These are phyloP conservation scores for Tychaedon coryphoeus DNA, from an alignment of 2,113 vertebrate genomes.

Conservation along the genomic window DNA sequence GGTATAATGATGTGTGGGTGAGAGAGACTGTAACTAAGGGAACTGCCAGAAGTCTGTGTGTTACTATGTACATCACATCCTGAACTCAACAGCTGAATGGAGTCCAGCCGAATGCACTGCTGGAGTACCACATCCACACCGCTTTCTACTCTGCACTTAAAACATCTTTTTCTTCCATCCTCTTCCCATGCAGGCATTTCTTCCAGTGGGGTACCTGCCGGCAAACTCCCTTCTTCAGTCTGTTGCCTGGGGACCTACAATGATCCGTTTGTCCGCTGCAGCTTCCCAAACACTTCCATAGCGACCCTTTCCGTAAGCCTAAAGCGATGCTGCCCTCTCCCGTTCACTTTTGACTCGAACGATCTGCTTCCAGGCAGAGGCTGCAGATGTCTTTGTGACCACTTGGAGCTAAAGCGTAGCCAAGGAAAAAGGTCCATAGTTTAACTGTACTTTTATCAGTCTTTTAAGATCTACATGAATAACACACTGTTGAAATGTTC, in stretches of 20 bases:
- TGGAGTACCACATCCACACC: not conserved
- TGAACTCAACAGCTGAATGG: not conserved
- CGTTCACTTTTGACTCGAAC: not conserved
- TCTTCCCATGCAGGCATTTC: not conserved
- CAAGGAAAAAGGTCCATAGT: not conserved
- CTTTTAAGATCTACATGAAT: not conserved
- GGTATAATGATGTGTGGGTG: not conserved
- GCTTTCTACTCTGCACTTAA: not conserved
- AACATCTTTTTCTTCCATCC: not conserved
- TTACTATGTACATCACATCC: not conserved
- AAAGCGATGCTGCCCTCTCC: slow-evolving; percentile 44
- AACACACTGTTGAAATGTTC: not conserved
- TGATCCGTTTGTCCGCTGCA: rapidly evolving
- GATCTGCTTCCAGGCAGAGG: not conserved
- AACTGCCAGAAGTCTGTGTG: not conserved
- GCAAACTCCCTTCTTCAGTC: not conserved
- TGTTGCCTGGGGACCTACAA: not conserved
- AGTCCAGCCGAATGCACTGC: not conserved
- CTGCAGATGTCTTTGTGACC: not conserved
- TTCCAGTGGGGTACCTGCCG: not conserved
- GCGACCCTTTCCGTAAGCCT: rapidly evolving
- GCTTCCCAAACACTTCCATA: rapidly evolving
- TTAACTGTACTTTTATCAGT: not conserved
- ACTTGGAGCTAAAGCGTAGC: not conserved
- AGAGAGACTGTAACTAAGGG: not conserved